These are phyloP conservation scores for Ardeotis arabs DNA, from an alignment of 2,113 vertebrate species.

Conservation along the genomic window DNA sequence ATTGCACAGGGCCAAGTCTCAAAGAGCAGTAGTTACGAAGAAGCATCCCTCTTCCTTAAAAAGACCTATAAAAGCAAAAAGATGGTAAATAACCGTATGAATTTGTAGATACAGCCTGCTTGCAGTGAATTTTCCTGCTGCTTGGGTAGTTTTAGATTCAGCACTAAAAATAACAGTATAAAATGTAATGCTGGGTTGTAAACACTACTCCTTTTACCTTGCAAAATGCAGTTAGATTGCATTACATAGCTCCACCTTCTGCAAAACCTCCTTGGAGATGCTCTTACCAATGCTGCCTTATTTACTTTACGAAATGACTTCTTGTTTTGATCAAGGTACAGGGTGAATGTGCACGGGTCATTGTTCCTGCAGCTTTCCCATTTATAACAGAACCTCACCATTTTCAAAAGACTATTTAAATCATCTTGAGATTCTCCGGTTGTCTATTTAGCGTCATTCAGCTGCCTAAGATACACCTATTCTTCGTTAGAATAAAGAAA, in stretches of 20 bases:
- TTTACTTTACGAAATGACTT: not conserved
- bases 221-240: not conserved
- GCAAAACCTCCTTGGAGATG: not conserved
- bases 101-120: not conserved
- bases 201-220: not conserved
- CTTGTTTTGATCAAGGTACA: not conserved
- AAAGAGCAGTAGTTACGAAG: not conserved
- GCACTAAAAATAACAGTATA: not conserved
- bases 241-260: not conserved
- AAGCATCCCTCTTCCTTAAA: not conserved
- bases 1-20: not conserved
- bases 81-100: not conserved
- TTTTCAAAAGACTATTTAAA: not conserved
- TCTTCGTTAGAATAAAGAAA: not conserved
- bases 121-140: not conserved
- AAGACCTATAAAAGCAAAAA: not conserved
- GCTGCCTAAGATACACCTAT: not conserved
- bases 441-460: not conserved
- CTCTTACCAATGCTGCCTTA: not conserved
- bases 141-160: not conserved
- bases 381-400: not conserved
- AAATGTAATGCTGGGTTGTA: not conserved
- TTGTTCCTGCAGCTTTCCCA: not conserved
- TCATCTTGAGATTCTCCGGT: not conserved
- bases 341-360: fast-evolving